Percentiles rank a stretch among this genome's conserved stretches.
phyloP scores from a whole-genome alignment of 2,113 vertebrate genomes.

The Orthochromis malagaraziensis region DNA sequence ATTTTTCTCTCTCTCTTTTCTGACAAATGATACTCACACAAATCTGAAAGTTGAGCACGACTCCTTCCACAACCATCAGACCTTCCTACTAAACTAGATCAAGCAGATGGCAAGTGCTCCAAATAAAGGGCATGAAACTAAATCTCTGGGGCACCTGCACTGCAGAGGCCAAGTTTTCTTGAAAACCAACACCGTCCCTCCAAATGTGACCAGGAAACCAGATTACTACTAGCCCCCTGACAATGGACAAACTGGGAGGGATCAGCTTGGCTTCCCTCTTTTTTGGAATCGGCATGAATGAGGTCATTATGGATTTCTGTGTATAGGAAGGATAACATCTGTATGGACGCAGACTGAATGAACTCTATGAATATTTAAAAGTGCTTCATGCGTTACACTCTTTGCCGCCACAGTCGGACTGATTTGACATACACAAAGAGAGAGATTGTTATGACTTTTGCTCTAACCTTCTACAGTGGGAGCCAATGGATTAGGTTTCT shows the following conservation, averaged over 20 bases:
- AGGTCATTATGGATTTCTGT: slow-evolving; percentile 37
- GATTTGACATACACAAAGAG: background rate
- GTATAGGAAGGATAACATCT: slow-evolving; percentile 33
- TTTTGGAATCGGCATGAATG: slow-evolving; percentile 20
- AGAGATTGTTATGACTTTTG: background rate
- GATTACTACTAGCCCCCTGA: slow-evolving; percentile 29
- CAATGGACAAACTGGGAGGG: slow-evolving; percentile 32
- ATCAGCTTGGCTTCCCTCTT: background rate
- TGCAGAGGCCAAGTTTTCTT: slow-evolving; percentile 13
- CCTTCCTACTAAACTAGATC: slow-evolving; percentile 25
- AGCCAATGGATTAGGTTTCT: background rate
- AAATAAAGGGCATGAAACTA: slow-evolving; percentile 56
- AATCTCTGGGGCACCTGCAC: slow-evolving; percentile 57
- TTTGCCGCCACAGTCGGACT: background rate
- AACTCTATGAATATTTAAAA: background rate
- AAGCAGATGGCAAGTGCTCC: slow-evolving; percentile 60
- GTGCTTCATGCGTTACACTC: background rate
- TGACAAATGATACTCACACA: background rate
- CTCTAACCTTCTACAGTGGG: background rate
- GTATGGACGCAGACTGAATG: background rate
- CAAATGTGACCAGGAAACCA: slow-evolving; percentile 46
- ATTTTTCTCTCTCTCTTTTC: background rate
- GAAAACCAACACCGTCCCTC: slow-evolving; percentile 47
- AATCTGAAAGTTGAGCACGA: slow-evolving; percentile 23
- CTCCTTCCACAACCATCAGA: slow-evolving; percentile 1